Base-by-base conservation (phyloP, 53 echinoderm and acorn worm genomes). In the Paracentrotus lividus region DNA sequence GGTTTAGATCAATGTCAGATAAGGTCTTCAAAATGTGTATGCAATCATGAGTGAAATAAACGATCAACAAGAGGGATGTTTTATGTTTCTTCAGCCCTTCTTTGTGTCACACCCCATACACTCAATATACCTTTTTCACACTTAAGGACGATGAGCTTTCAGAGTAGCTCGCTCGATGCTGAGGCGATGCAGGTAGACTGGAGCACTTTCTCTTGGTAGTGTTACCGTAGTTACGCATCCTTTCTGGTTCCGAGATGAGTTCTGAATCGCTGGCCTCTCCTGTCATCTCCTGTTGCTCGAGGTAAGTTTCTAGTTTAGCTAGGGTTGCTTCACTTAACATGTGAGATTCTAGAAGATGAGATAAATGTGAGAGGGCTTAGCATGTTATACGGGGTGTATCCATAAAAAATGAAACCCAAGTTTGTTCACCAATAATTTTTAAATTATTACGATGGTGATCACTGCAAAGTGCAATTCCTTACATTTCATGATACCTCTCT, bases 261-360 rank as follows among this genome's bases (percentile, higher is more conserved):
- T 92, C 92, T 0, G 92, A 92, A 43, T 92, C 92, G 44, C 92
- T 92, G 40, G 92, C 92, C 59, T 92, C 92, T 60, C 78, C 92
- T 0, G 52, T 78, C 12, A 78, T 40, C 92, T 92, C 78, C 16
- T 92, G 59, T 77, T 58, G 13, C 78, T 92, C 92, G 0, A 92
- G 58, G 58, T 52, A 92, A 0, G 92, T 92, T 27, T 92, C 92
- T 0, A 92, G 92, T 29, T 78, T 77, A 1, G 92, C 92, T 13
- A 92, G 58, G 0, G 58, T 92, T 16, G 56, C 34, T 56, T 92
- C 92, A 78, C 23, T 92, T 81, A 92, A 42, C 92, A 92, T 92
- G 29, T 92, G 78, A 24, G 92, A 24, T 36, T 92, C 92, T 92
- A 33, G 18, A 32, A 21, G 32, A 85, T 24, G 42, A 33, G n/a